Evolutionary conservation across 2,797 vertebrate genomes (phyloP).

Genomic region (Pseudomugil tenellus): DNA sequence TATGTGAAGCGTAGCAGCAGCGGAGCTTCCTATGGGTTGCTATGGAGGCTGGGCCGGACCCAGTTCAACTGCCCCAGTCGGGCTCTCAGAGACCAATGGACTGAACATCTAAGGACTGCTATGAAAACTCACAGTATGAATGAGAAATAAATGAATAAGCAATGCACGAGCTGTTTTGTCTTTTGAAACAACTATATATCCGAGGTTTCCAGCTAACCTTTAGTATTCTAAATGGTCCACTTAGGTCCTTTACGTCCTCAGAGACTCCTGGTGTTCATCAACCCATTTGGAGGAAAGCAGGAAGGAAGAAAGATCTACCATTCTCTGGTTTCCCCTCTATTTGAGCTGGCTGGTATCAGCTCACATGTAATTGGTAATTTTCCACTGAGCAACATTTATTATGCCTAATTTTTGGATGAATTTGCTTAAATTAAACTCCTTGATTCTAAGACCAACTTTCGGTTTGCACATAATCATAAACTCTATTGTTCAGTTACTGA

Average conservation of each 20-base stretch:
- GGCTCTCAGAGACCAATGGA: conserved; percentile 84
- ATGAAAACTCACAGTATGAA: conserved; percentile 82
- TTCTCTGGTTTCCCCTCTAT: conserved; percentile 82
- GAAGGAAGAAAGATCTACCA: conserved; percentile 83
- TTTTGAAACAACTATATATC: not conserved
- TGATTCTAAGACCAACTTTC: not conserved
- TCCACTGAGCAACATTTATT: not conserved
- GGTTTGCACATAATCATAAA: not conserved
- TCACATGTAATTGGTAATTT: conserved; percentile 84
- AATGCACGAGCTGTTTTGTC: not conserved
- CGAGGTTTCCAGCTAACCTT: not conserved
- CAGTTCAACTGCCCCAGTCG: conserved; percentile 83
- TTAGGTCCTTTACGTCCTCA: conserved; percentile 82
- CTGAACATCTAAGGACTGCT: conserved; percentile 72
- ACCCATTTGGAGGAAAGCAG: conserved; percentile 85
- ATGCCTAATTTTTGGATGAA: not conserved
- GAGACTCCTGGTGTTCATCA: conserved; percentile 87
- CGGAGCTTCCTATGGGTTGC: conserved; percentile 62
- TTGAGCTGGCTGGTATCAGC: conserved; percentile 87
- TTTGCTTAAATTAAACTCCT: not conserved
- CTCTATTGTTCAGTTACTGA: conserved; percentile 80
- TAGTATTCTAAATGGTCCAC: conserved; percentile 6
- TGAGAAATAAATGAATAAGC: not conserved
- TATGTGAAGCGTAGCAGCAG: conserved; percentile 81
- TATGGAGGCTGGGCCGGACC: conserved; percentile 82